phyloP scores from a whole-genome alignment of 53 echinoderm and acorn worm species.

The Paracentrotus lividus region DNA sequence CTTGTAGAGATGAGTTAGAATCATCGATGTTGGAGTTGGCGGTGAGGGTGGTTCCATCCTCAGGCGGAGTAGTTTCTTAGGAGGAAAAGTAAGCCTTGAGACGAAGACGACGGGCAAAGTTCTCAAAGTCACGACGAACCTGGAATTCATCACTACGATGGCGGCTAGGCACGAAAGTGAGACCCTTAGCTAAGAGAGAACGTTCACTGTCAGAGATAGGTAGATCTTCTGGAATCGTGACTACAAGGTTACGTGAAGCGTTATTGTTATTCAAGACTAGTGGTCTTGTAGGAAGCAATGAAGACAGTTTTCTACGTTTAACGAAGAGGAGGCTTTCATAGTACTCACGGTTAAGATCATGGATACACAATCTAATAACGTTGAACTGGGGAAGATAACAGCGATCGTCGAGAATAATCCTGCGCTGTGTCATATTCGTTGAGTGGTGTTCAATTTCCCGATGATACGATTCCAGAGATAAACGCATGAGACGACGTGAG shows the following conservation, averaged over 20 bases:
- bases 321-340: not conserved
- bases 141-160: not conserved
- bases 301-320: not conserved
- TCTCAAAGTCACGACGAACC: not conserved
- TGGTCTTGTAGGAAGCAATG: not conserved
- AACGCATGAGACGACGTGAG: not conserved
- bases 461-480: not conserved
- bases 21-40: too few relatives aligned
- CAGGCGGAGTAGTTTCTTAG: not conserved
- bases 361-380: not conserved
- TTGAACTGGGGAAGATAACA: not conserved
- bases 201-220: not conserved
- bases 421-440: not conserved
- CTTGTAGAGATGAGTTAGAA: too few relatives aligned
- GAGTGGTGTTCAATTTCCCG: not conserved
- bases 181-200: not conserved
- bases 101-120: not conserved
- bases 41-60: not conserved
- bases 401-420: not conserved
- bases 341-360: not conserved
- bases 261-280: not conserved
- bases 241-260: not conserved
- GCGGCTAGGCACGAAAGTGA: not conserved
- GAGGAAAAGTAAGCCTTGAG: not conserved
- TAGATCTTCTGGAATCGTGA: not conserved